A percentile compares a stretch with the other conserved stretches of the same genome.
These are phyloP conservation scores for Oreotrochilus melanogaster DNA, from an alignment of 2,113 vertebrate genomes.

Conservation along the genomic window DNA sequence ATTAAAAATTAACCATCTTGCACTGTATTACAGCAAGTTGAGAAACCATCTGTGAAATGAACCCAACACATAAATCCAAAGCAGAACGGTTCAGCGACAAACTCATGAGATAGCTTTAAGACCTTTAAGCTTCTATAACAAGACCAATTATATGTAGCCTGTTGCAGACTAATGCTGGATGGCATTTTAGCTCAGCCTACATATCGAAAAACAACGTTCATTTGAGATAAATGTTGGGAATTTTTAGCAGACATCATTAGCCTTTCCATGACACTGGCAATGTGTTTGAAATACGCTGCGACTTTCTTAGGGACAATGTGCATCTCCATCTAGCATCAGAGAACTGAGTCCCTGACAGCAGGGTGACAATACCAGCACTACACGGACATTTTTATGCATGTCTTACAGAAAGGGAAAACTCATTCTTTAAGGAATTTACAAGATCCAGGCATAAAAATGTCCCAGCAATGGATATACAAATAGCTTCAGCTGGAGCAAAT, in stretches of 20 bases:
- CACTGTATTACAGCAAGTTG: background rate
- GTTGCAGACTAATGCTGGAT: slow-evolving; percentile 4
- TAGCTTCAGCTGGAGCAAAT: background rate
- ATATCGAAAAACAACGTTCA: background rate
- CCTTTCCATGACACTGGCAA: background rate
- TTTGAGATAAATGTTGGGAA: background rate
- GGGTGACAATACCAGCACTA: background rate
- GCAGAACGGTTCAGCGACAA: slow-evolving; percentile 1
- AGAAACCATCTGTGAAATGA: slow-evolving; percentile 14
- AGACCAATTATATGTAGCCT: background rate
- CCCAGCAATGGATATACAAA: background rate
- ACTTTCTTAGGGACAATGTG: background rate
- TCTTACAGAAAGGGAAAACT: background rate
- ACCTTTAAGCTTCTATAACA: slow-evolving; percentile 28
- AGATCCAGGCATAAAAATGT: background rate
- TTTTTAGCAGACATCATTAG: background rate
- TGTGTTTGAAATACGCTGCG: background rate
- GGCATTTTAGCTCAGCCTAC: slow-evolving; percentile 50
- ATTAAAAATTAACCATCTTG: background rate
- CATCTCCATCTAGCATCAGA: background rate
- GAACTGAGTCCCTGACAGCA: background rate
- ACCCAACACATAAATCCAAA: background rate
- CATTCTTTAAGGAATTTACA: background rate
- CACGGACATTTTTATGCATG: background rate
- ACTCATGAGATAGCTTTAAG: slow-evolving; percentile 1